A percentile compares a stretch with the other conserved stretches of the same genome.
Conservation (phyloP, 1,140 invertebrate species). For the Eumaeus atala region DNA sequence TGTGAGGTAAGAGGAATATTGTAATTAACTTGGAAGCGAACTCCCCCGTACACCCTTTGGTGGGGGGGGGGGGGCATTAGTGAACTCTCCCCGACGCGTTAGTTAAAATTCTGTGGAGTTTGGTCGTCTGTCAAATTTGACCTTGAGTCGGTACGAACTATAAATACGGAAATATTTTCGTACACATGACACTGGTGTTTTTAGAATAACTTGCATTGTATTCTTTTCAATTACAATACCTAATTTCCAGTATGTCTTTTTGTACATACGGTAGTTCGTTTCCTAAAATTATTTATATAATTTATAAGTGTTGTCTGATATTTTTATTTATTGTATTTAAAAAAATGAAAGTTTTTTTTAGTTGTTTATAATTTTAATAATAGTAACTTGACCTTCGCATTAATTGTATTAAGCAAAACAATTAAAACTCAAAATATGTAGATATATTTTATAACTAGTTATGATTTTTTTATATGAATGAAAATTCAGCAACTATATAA, state of each 20-base stretch:
- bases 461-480: no score
- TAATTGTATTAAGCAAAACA: no score
- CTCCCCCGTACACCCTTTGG: constrained; percentile 23
- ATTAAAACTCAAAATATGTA: no score
- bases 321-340: constrained; percentile 2
- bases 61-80: constrained; percentile 42
- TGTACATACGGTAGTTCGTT: background rate
- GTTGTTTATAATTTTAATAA: no score
- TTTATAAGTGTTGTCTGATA: constrained; percentile 11
- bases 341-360: no score
- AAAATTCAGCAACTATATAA: no score
- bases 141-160: constrained; percentile 62
- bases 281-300: constrained; percentile 6
- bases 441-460: no score
- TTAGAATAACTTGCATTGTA: constrained; percentile 11
- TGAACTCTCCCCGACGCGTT: constrained; percentile 42
- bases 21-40: constrained; percentile 41
- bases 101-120: constrained; percentile 44
- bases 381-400: no score
- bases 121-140: constrained; percentile 53
- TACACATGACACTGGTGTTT: constrained; percentile 25
- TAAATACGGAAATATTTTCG: constrained; percentile 68
- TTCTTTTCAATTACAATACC: constrained; percentile 11
- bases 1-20: constrained; percentile 59
- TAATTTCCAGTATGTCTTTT: background rate